Percentiles rank a stretch among this genome's conserved stretches.
phyloP scores from a whole-genome alignment of 2,888 invertebrate species.

The Philonicus albiceps region DNA sequence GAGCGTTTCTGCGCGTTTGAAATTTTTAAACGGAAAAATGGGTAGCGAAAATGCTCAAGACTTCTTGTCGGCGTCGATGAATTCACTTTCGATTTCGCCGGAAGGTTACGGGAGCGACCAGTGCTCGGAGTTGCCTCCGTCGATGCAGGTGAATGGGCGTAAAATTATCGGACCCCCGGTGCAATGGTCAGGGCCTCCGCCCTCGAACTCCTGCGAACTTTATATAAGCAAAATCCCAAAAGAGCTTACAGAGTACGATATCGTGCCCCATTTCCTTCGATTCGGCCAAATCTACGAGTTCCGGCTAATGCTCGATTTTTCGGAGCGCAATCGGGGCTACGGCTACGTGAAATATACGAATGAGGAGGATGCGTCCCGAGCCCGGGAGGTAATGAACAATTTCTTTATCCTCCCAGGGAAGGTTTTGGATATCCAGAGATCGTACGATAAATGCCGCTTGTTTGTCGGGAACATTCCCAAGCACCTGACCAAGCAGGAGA shows the following conservation, averaged over 20 bases:
- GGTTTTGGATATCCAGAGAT: conserved; percentile 54
- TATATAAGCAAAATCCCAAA: conserved; percentile 55
- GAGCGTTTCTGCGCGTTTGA: background rate
- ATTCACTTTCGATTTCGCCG: background rate
- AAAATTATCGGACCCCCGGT: background rate
- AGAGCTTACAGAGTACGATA: conserved; percentile 51
- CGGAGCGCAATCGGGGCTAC: conserved; percentile 54
- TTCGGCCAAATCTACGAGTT: conserved; percentile 57
- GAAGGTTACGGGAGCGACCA: background rate
- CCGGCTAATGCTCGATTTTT: conserved; percentile 55
- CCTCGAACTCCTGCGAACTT: conserved; percentile 54
- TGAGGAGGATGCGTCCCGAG: conserved; percentile 54
- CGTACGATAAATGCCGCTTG: conserved; percentile 55
- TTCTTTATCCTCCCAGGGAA: conserved; percentile 51
- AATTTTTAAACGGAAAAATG: background rate
- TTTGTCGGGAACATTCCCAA: conserved; percentile 56
- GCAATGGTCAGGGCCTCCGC: conserved; percentile 54
- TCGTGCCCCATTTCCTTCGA: conserved; percentile 53
- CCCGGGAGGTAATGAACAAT: conserved; percentile 55
- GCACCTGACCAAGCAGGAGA: conserved; percentile 51
- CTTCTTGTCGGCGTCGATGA: background rate
- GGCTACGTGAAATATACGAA: conserved; percentile 55
- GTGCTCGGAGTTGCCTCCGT: background rate
- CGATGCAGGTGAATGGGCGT: conserved; percentile 5
- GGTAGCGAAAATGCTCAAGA: background rate